Conservation (phyloP, 2,797 vertebrate species). For the Coregonus suidteri region DNA sequence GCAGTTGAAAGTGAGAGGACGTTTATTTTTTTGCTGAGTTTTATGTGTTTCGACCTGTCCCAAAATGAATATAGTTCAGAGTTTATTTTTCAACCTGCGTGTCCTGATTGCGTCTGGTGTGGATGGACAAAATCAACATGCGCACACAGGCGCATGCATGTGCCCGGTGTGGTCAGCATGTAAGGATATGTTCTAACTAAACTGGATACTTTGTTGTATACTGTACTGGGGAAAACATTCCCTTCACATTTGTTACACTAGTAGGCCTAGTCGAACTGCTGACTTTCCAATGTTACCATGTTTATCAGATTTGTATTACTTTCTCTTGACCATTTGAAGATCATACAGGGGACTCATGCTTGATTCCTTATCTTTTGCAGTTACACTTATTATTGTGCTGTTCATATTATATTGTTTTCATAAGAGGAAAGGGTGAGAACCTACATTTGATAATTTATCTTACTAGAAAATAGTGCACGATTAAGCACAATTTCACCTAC, state of each 20-base stretch:
- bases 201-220: not conserved
- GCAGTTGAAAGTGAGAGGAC: no score
- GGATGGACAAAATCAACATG: no score
- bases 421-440: conserved; percentile 72
- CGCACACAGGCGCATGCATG: no score
- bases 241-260: conserved; percentile 1
- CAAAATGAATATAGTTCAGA: no score
- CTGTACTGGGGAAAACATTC: not conserved
- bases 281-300: not conserved
- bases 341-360: not conserved
- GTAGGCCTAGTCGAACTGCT: not conserved
- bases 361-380: conserved; percentile 30
- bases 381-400: rapidly evolving
- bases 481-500: not conserved
- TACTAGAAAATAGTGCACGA: conserved; percentile 2
- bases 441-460: conserved; percentile 7
- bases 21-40: no score
- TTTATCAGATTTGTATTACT: not conserved
- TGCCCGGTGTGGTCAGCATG: not conserved
- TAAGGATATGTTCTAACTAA: not conserved
- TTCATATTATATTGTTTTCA: not conserved
- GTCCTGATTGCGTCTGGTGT: no score
- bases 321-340: not conserved
- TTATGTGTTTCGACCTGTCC: no score
- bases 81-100: no score